Base-by-base conservation (phyloP, 2,888 invertebrate species). In the Clivina fossor region DNA sequence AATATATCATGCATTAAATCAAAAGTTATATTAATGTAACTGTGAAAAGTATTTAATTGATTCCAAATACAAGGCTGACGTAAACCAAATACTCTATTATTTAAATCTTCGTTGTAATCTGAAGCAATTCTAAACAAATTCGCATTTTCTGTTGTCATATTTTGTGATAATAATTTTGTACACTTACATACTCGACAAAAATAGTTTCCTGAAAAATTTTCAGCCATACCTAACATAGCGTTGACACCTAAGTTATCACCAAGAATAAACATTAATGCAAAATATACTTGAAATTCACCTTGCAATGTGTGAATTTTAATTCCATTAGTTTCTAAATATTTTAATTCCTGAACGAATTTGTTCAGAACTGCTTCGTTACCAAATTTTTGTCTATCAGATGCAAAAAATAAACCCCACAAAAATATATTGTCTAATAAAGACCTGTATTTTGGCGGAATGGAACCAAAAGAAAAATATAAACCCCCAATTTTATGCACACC, bases 361-460 rank as follows among this genome's bases (percentile, higher is more conserved):
- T 19, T 46, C 33, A 58, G 56, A 33, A 33, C 41, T 20, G 19
- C 26, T 46, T 32, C 18, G 59, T 60, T 60, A 11, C 43, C 32
- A 48, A 54, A 57, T 8, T 7, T 58, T 15, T 18, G 22, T 44
- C 53, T 30, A 44, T 58, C 60, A 16, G 56, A 40, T 8, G 58
- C 56, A 44, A 58, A 58, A 43, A 56, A 60, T 30, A 58, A 43
- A 11, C 56, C 56, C 48, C 47, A 51, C 32, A 60, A 44, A 58
- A 57, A 60, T 48, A 56, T 51, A 57, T 60, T 60, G 24, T 60
- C 60, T 49, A 60, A 49, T 41, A 53, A 22, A 11, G 56, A 55
- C 8, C 46, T 26, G 50, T 24, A 58, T 58, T 59, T 19, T 22
- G 59, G 59, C 35, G 55, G 51, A 13, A 58, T 40, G 19, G 33